Base-by-base conservation (phyloP, 2,888 invertebrate genomes). In the Syrista parreyssii region DNA sequence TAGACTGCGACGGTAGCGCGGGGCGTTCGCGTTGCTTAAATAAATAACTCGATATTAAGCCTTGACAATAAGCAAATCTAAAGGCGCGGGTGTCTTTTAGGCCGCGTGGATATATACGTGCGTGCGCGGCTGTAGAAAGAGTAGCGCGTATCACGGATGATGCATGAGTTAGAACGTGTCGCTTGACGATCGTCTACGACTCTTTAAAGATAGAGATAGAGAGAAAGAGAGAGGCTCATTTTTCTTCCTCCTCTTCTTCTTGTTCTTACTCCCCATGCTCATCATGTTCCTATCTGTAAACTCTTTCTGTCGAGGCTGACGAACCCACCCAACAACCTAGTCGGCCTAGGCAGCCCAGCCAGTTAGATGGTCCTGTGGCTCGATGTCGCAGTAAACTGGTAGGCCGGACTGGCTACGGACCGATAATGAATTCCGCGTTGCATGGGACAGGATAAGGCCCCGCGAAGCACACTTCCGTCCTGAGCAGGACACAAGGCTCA, bases 141-240 rank as follows among this genome's bases (percentile, higher is more conserved):
- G 71, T 71, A 71, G 71, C 32, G 71, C 71, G 71, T 71, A 71
- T 71, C 71, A 15, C 31, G 71, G 71, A 71, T n/a, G 71, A 71
- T 33, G 31, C 12, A 15, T 71, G 71, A 71, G 31, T 71, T 31
- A 71, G 55, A 55, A 55, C 55, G 55, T 55, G 55, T 55, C 15
- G 55, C 23, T 23, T 23, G 40, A 73, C 55, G 33, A 31, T 32
- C 23, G 36, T 36, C 32, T 33, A 55, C 34, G 15, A 73, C 55
- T n/a, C 75, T 32, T 40, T 73, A 40, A 75, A 75, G 75, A 78
- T 72, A 72, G 73, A 71, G 79, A 74, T 76, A 76, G 73, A 71
- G 75, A 78, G 75, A 77, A 72, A 74, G 75, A 77, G 40, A 72
- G 72, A 74, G 68, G 68, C 68, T 78, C 73, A 30, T 68, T 55